Base-by-base conservation (phyloP, 2,888 invertebrate genomes). In the Cryptus viduatorius region DNA sequence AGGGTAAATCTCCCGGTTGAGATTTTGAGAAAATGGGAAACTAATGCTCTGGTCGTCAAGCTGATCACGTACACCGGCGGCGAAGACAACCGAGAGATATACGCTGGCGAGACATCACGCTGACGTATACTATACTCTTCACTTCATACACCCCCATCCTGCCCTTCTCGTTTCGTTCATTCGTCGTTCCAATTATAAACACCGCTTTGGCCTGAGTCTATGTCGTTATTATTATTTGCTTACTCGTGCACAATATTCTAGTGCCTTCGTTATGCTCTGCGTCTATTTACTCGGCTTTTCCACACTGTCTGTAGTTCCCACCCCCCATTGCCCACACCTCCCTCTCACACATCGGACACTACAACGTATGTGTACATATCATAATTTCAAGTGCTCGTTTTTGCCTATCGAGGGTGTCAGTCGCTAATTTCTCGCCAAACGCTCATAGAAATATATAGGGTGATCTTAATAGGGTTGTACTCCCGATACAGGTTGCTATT, bases 211-310 rank as follows among this genome's bases (percentile, higher is more conserved):
- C 46, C 73, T 64, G 64, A 44, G 29, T 42, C 75, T 71, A 53
- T 71, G 78, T 71, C 81, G 84, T 82, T 84, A 81, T 84, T 79
- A 84, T 84, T 84, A 84, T 84, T 84, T 81, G 84, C 84, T 79
- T 79, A 76, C 81, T 79, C 53, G 64, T 79, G 84, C 84, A 79
- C 78, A 50, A 78, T 81, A 48, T 72, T 76, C 73, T 78, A 82
- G 69, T 83, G 72, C 76, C 81, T 78, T 84, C 81, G 84, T 81
- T 84, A 81, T 65, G 19, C 16, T 72, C 64, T 65, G 29, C 79
- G 4, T 75, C 65, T 79, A 72, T 84, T 78, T 79, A 65, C 81
- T 37, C 37, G 78, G 69, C 67, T 78, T 69, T 77, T n/a, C 69
- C 67, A 44, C 67, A 42, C 67, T 31, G 44, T 53, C 65, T 16